A percentile compares a stretch with the other conserved stretches of the same genome.
Conservation (phyloP, 2,113 vertebrate genomes). For the Sarotherodon lohbergeri region DNA sequence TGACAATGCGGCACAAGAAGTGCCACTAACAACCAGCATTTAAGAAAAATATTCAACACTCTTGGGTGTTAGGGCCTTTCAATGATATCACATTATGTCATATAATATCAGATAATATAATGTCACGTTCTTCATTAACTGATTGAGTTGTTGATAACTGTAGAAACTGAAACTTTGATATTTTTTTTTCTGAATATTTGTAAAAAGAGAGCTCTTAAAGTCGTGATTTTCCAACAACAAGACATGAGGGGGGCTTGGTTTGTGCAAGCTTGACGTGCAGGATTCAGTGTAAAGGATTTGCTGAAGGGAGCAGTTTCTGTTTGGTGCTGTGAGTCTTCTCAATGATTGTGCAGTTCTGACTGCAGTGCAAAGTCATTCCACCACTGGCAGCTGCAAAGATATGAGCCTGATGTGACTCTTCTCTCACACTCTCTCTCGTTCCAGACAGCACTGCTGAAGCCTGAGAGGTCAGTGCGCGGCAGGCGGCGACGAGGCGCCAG, state of each 20-base stretch:
- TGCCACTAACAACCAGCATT: background rate
- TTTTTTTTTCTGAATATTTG: background rate
- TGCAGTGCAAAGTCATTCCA: background rate
- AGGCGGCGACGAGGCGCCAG: slow-evolving; percentile 72
- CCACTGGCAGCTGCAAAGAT: background rate
- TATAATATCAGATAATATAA: background rate
- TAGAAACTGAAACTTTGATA: background rate
- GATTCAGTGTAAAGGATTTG: background rate
- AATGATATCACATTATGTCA: background rate
- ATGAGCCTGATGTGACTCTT: background rate
- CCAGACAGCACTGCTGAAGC: slow-evolving; percentile 68
- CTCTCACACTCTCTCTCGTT: background rate
- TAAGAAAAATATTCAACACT: background rate
- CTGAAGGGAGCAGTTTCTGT: background rate
- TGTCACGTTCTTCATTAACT: background rate
- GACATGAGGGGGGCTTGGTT: background rate
- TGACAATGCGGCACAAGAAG: background rate
- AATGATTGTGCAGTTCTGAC: background rate
- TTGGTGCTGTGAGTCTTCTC: background rate
- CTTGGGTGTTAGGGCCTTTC: background rate
- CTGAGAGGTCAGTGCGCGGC: slow-evolving; percentile 66
- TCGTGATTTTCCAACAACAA: rapidly evolving
- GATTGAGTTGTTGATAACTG: background rate
- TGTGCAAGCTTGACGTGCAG: background rate
- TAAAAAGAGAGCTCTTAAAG: background rate